Evolutionary conservation across 2,113 vertebrate species (phyloP), one percentile per base, ranked within the genome.

Genomic region (Oriolus oriolus): DNA sequence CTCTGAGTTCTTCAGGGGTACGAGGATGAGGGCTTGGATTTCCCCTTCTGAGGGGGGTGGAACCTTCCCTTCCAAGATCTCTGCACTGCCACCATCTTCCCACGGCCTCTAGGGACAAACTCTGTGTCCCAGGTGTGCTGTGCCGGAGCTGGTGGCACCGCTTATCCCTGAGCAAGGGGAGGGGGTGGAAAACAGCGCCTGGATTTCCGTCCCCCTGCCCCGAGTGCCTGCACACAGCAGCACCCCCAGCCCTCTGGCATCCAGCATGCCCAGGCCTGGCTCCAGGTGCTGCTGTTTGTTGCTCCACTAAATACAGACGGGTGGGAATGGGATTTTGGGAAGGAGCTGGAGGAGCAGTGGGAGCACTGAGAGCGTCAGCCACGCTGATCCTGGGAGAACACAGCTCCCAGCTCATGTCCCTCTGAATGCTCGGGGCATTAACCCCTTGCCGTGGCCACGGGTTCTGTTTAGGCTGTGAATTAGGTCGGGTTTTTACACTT

Each of bases 191-290:
- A 42, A 7, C 53, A 10, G 42, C 37, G 33, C 52, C 20, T 1
- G 16, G 21, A 9, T 56, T 63, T 18, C 0, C 11, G 6, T 45
- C 3, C 1, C 4, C 4, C 35, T 4, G 8, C 57, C 26, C 47
- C 0, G 0, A 1, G 27, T 9, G 44, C 4, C 33, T 22, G 20
- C 16, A 1, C 21, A 0, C 15, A 7, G 11, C 17, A 16, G 8
- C 56, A 44, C 2, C 9, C 1, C 27, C 4, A 6, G 7, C 45
- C 61, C 79, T 42, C 19, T 35, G 24, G 39, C 37, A 35, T 3
- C 65, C 41, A 1, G 54, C 52, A 23, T 7, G 3, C 17, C 64
- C 27, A 18, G 47, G 54, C 47, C 74, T 52, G 49, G 26, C 53
- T 77, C 15, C 28, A 65, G 47, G 69, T n/a, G 85, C 79, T 76